Evolutionary conservation across 2,888 invertebrate genomes (phyloP).

Genomic region (Pyrrhosoma nymphula): DNA sequence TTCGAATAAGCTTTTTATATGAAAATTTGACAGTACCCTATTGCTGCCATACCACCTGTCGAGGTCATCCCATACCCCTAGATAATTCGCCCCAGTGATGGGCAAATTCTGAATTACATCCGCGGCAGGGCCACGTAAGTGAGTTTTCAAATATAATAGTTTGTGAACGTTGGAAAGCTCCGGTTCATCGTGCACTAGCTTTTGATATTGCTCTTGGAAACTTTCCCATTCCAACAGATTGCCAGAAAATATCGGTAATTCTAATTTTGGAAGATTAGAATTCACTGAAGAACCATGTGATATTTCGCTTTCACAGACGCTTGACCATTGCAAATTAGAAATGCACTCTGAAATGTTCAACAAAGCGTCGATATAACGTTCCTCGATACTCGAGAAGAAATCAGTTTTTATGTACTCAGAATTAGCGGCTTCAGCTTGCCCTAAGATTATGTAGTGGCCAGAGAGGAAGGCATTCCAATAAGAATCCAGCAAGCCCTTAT

Average conservation of each 20-base stretch:
- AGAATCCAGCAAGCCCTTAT: no score
- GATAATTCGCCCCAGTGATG: background rate
- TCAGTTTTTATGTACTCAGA: no score
- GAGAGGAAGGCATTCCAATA: no score
- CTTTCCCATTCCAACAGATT: slow-evolving; percentile 23
- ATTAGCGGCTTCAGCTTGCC: no score
- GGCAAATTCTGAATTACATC: slow-evolving; percentile 14
- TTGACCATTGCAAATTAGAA: no score
- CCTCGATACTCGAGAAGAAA: no score
- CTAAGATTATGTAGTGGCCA: no score
- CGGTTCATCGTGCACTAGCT: background rate
- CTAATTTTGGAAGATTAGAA: background rate
- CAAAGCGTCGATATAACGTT: no score
- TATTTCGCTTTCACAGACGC: no score
- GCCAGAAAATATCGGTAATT: background rate
- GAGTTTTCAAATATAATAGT: background rate
- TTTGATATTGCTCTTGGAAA: background rate
- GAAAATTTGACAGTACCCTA: background rate
- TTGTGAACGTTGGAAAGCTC: slow-evolving; percentile 23
- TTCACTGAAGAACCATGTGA: no score
- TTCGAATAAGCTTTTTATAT: background rate
- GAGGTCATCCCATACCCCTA: background rate
- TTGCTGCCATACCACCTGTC: background rate
- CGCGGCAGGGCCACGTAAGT: background rate
- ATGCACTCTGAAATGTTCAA: no score